phyloP scores from a whole-genome alignment of 1,140 invertebrate species.

The Trichomalopsis sarcophagae region DNA sequence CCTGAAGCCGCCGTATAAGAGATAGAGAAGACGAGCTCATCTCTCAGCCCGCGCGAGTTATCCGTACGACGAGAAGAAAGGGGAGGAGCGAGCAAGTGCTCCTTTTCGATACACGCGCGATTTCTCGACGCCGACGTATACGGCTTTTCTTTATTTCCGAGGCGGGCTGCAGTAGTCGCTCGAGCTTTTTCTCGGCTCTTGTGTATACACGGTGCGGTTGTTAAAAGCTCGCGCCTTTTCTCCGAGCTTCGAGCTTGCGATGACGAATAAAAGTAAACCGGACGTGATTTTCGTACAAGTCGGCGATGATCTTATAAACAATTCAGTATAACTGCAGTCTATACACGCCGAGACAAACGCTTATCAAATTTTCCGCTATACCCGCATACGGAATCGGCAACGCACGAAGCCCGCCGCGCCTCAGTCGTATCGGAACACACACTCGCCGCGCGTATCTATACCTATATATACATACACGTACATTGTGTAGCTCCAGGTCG shows the following conservation, averaged over 20 bases:
- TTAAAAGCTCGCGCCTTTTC: not conserved
- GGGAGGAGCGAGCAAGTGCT: constrained; percentile 28
- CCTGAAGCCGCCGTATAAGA: not conserved
- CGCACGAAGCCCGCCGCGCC: too few species aligned
- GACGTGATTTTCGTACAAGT: too few species aligned
- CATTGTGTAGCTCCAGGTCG: not conserved
- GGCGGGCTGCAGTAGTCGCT: not conserved
- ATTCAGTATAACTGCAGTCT: too few species aligned
- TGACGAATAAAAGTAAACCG: too few species aligned
- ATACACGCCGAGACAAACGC: not conserved
- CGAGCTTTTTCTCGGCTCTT: constrained; percentile 8
- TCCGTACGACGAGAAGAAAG: not conserved
- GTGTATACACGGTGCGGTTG: not conserved
- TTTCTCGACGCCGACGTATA: not conserved
- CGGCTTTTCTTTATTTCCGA: constrained; percentile 1
- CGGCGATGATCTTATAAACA: too few species aligned
- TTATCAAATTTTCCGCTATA: constrained; percentile 16
- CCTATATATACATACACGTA: constrained; percentile 16
- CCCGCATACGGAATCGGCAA: too few species aligned
- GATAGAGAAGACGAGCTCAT: not conserved
- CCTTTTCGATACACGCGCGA: constrained; percentile 6
- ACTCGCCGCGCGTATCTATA: not conserved
- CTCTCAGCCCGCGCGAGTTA: not conserved
- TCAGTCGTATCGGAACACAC: too few species aligned
- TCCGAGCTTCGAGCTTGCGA: not conserved